Evolutionary conservation across 2,113 vertebrate species (phyloP), one percentile per base, ranked within the genome.

Genomic region (Brachyhypopomus gauderio): DNA sequence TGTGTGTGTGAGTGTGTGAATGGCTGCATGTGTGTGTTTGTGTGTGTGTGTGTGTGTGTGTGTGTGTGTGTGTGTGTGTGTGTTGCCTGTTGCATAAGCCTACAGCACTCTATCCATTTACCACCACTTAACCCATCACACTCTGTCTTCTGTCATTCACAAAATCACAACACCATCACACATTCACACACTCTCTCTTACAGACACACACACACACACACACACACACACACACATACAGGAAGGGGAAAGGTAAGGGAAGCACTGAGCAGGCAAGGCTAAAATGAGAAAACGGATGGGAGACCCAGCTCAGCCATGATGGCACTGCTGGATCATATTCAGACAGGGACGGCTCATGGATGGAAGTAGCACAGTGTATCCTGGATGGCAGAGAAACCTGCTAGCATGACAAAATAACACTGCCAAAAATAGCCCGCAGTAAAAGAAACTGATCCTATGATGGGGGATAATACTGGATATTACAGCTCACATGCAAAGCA

Each of bases 61-160:
- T 36, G 34, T 67, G 45, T 48, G 45, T 48, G 9, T 48, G 45
- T 48, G 45, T 48, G 45, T 48, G 45, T 48, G 45, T 48, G 45
- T 48, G 45, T 48, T 23, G 62, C n/a, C 8, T 71, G 45, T 85
- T 84, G 55, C 55, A 9, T 52, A 84, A 84, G 56, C 16, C 1
- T 12, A 7, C 22, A 27, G 64, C 69, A 19, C 55, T 66, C 67
- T 76, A 77, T 74, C 36, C 69, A 52, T 63, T 52, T 34, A 25
- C 73, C 41, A 52, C 16, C n/a, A 55, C 38, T 76, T 59, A 69
- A 45, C 41, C 72, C 14, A 4, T 82, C 74, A 66, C 25, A 17
- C 23, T 5, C 27, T 81, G 52, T 34, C 78, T 72, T 72, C 66
- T 76, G 64, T n/a, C 73, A 77, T 76, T 76, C 72, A 72, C 66